Conservation (phyloP, 2,797 vertebrate species). For the Pterois miles region DNA sequence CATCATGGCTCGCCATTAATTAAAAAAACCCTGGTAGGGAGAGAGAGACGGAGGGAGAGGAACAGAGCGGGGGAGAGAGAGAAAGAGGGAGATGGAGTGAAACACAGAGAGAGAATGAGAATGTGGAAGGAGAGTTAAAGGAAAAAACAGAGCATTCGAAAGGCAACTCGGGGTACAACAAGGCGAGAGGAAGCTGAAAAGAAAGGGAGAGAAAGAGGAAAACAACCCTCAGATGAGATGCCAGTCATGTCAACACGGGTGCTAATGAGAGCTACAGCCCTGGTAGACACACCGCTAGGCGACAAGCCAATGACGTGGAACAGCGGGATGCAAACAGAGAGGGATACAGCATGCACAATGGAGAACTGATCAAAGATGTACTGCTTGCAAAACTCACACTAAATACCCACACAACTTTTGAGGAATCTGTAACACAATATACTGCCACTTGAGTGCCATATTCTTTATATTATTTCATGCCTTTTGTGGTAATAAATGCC, state of each 20-base stretch:
- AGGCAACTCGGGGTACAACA: conserved; percentile 5
- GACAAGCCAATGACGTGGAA: conserved; percentile 45
- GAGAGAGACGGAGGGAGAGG: conserved; percentile 51
- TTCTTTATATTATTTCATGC: conserved; percentile 8
- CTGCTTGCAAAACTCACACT: conserved; percentile 35
- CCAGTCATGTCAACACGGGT: conserved; percentile 65
- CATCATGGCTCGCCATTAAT: conserved; percentile 80
- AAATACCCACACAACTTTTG: conserved; percentile 42
- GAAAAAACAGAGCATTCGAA: conserved; percentile 10
- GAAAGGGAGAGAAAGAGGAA: conserved; percentile 25
- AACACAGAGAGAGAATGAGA: conserved; percentile 35
- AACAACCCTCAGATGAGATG: conserved; percentile 66
- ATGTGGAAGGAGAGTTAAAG: conserved; percentile 8
- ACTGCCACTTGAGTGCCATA: conserved; percentile 8
- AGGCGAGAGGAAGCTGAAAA: conserved; percentile 26
- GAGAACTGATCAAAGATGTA: conserved; percentile 50
- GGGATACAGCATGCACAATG: conserved; percentile 19
- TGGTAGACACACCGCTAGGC: conserved; percentile 42
- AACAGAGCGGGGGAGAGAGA: conserved; percentile 35
- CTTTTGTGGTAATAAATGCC: not conserved
- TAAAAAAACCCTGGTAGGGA: conserved; percentile 77
- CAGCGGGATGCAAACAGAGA: conserved; percentile 47
- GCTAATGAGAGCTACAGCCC: conserved; percentile 63
- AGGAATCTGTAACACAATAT: conserved; percentile 23
- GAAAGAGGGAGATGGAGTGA: conserved; percentile 17